Evolutionary conservation across 2,888 invertebrate genomes (phyloP).

Genomic region (Nephrotoma guestfalica): DNA sequence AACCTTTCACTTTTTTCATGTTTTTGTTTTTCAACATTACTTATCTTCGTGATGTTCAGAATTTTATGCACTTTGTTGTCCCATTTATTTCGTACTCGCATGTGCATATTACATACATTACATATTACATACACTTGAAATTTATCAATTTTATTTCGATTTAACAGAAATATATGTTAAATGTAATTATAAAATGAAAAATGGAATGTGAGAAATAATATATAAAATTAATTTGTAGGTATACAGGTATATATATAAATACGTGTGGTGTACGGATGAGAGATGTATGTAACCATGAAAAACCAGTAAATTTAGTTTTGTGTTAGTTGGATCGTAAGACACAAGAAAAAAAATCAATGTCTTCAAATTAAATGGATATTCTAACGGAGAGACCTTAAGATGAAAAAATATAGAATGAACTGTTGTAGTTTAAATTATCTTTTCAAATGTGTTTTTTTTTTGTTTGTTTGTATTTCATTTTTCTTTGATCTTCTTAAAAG

Average conservation of each 20-base stretch:
- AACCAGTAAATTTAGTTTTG: background rate
- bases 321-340: background rate
- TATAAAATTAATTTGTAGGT: background rate
- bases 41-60: background rate
- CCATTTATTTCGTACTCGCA: background rate
- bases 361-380: background rate
- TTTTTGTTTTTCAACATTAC: background rate
- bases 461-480: background rate
- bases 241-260: background rate
- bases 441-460: background rate
- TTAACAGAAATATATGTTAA: background rate
- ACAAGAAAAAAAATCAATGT: background rate
- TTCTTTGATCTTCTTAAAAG: background rate
- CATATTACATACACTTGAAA: background rate
- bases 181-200: background rate
- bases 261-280: background rate
- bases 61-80: background rate
- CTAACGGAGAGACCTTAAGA: background rate
- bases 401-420: background rate
- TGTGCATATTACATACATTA: too few relatives aligned
- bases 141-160: background rate
- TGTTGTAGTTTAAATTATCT: background rate
- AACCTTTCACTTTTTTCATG: background rate
- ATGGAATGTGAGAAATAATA: background rate
- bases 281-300: background rate